Percentiles rank a stretch among this genome's conserved stretches.
These are phyloP conservation scores for Dissostichus mawsoni DNA, from an alignment of 2,113 vertebrate genomes.

Conservation along the genomic window DNA sequence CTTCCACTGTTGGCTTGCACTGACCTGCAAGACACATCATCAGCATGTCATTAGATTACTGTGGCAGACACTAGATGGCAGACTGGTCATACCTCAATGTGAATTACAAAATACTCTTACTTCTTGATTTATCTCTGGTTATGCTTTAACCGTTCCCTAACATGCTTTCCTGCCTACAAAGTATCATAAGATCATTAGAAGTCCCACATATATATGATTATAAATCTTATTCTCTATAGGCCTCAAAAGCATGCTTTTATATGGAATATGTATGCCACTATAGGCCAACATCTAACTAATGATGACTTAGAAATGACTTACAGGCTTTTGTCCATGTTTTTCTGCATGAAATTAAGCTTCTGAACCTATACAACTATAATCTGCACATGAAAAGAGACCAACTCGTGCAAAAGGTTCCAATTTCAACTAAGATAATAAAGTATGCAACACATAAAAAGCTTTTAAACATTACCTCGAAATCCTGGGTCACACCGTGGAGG, in stretches of 20 bases:
- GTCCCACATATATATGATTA: not conserved
- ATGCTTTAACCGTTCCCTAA: slow-evolving; percentile 13
- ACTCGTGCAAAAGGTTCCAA: slow-evolving; percentile 19
- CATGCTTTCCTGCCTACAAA: slow-evolving; percentile 29
- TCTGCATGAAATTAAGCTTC: not conserved
- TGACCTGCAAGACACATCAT: slow-evolving; percentile 83
- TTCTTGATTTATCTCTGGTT: not conserved
- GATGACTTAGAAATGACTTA: not conserved
- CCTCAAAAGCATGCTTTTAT: slow-evolving; percentile 3
- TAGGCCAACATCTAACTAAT: not conserved
- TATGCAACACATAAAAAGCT: not conserved
- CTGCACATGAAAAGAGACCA: not conserved
- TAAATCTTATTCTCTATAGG: not conserved
- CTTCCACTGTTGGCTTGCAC: slow-evolving; percentile 77
- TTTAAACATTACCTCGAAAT: slow-evolving; percentile 83
- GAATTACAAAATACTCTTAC: slow-evolving; percentile 14
- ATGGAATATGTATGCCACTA: not conserved
- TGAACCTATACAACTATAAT: not conserved
- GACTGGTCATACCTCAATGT: slow-evolving; percentile 42
- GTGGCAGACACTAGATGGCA: slow-evolving; percentile 81
- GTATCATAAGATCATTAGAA: not conserved
- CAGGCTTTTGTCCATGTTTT: not conserved
- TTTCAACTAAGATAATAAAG: slow-evolving; percentile 4
- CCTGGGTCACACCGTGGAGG: slow-evolving; percentile 77
- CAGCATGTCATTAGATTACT: slow-evolving; percentile 38